These are phyloP conservation scores for Pachyrhynchus sulphureomaculatus DNA, from an alignment of 1,140 invertebrate genomes.

Conservation along the genomic window DNA sequence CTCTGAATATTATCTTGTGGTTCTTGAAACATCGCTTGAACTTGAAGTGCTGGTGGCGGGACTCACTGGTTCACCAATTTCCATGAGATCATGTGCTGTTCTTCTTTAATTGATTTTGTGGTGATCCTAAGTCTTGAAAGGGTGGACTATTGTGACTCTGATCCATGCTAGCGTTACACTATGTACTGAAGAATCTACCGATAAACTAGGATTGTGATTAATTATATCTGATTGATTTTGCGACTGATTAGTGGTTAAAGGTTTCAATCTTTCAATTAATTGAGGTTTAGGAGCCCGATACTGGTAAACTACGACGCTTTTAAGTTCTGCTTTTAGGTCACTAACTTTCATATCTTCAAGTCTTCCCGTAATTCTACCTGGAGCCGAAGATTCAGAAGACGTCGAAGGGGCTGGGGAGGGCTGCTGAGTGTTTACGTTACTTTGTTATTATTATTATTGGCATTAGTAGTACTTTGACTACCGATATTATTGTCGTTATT, in stretches of 20 bases:
- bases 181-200: constrained; percentile 33
- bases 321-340: constrained; percentile 90
- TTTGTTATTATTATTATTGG: constrained; percentile 42
- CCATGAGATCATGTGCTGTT: constrained; percentile 40
- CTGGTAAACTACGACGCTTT: constrained; percentile 93
- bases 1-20: constrained; percentile 1
- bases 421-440: constrained; percentile 46
- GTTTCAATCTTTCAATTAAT: constrained; percentile 88
- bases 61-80: constrained; percentile 41
- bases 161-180: constrained; percentile 38
- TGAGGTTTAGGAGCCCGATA: constrained; percentile 96
- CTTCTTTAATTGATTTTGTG: constrained; percentile 35
- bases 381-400: constrained; percentile 58
- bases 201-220: constrained; percentile 31
- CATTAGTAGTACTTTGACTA: constrained; percentile 40
- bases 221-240: constrained; percentile 20
- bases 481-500: constrained; percentile 34
- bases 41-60: constrained; percentile 37
- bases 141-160: constrained; percentile 37
- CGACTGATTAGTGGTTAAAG: constrained; percentile 59
- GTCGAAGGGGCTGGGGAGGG: constrained; percentile 61
- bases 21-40: no score
- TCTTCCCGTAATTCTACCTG: constrained; percentile 63
- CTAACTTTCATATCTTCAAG: constrained; percentile 96
- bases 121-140: constrained; percentile 41